Evolutionary conservation across 2,888 invertebrate species (phyloP).

Genomic region (Cyclophora albipunctata): DNA sequence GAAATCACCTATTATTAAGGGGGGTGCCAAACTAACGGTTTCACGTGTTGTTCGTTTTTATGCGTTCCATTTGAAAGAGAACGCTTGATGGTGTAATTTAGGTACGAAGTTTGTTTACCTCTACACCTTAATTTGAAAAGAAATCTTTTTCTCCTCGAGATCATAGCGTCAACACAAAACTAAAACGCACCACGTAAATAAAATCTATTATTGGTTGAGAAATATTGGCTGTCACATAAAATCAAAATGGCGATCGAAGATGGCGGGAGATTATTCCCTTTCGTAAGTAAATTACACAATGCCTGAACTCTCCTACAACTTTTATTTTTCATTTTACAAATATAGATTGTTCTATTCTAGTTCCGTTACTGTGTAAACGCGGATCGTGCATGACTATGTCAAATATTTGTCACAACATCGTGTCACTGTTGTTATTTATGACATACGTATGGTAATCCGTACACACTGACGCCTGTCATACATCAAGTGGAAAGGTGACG

Average conservation of each 20-base stretch:
- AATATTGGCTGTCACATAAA: too few relatives aligned
- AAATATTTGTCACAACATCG: slow-evolving; percentile 25
- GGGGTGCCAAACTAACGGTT: slow-evolving; percentile 69
- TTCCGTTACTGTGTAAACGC: too few relatives aligned
- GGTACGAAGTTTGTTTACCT: slow-evolving; percentile 41
- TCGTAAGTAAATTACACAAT: too few relatives aligned
- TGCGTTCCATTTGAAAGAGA: slow-evolving; percentile 58
- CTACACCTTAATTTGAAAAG: slow-evolving; percentile 7
- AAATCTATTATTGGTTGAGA: too few relatives aligned
- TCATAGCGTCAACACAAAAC: too few relatives aligned
- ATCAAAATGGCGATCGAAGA: too few relatives aligned
- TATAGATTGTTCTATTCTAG: too few relatives aligned
- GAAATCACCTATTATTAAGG: slow-evolving; percentile 68
- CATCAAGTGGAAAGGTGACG: neutral
- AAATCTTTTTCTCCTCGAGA: neutral
- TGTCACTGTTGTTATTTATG: slow-evolving; percentile 52
- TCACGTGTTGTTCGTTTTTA: slow-evolving; percentile 67
- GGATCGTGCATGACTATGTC: slow-evolving; percentile 19
- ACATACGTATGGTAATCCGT: slow-evolving; percentile 48
- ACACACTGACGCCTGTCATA: neutral
- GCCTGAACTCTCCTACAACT: too few relatives aligned
- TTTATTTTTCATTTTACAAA: too few relatives aligned
- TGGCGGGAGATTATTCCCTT: too few relatives aligned
- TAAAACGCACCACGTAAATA: too few relatives aligned
- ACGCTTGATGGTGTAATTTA: slow-evolving; percentile 59